Percentiles rank a stretch among this genome's conserved stretches.
phyloP scores from a whole-genome alignment of 2,113 vertebrate species.

The Oryzias curvinotus region DNA sequence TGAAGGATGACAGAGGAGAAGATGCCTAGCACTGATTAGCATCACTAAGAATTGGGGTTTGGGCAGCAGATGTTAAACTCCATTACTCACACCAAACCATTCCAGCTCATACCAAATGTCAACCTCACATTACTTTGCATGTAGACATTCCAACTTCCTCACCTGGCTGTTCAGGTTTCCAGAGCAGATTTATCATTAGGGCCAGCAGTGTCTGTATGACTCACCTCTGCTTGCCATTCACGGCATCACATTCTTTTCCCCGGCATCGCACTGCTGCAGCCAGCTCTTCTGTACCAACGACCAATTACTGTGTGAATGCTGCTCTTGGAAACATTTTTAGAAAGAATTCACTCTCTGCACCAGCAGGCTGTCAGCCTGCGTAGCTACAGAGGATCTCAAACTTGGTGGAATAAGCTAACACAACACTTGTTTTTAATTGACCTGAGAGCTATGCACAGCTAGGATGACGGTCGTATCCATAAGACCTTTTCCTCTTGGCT shows the following conservation, averaged over 20 bases:
- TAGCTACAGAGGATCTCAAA: conserved; percentile 48
- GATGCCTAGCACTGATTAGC: conserved; percentile 41
- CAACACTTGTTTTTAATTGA: conserved; percentile 44
- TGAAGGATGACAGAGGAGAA: conserved; percentile 14
- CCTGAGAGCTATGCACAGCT: conserved; percentile 36
- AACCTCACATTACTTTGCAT: conserved; percentile 46
- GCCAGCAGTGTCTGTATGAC: conserved; percentile 57
- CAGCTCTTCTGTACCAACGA: conserved; percentile 65
- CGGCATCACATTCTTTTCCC: conserved; percentile 49
- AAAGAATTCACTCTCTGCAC: conserved; percentile 6
- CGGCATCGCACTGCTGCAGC: conserved; percentile 38
- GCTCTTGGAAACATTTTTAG: conserved; percentile 37
- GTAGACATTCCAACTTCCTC: conserved; percentile 44
- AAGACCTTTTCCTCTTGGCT: conserved; percentile 49
- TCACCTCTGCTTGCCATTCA: conserved; percentile 73
- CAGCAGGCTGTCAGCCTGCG: conserved; percentile 33
- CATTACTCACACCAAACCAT: conserved; percentile 17
- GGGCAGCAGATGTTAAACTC: conserved; percentile 38
- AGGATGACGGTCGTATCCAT: conserved; percentile 34
- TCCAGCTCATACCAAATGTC: conserved; percentile 51
- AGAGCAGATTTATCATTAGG: conserved; percentile 61
- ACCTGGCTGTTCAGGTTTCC: conserved; percentile 39
- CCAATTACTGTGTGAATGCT: conserved; percentile 64
- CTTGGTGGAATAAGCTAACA: conserved; percentile 29
- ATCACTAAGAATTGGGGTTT: conserved; percentile 33